Percentiles rank a stretch among this genome's conserved stretches.
Evolutionary conservation across 1,140 invertebrate species (phyloP).

Genomic region (Conus betulinus): DNA sequence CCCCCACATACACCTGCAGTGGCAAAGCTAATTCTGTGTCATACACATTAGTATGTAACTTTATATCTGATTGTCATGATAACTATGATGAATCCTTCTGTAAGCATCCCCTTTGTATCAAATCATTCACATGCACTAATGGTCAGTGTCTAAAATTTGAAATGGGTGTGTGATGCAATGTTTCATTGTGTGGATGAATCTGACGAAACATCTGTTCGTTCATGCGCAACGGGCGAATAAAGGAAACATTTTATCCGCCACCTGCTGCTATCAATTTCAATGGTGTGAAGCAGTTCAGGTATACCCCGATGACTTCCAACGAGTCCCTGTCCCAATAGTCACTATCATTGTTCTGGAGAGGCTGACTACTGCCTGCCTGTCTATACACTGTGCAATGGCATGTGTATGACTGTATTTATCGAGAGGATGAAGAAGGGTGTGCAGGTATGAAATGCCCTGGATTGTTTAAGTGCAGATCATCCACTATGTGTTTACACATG

Average conservation of each 20-base stretch:
- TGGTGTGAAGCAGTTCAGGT: not conserved
- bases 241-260: not conserved
- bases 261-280: not conserved
- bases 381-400: too few species aligned
- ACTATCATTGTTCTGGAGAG: too few species aligned
- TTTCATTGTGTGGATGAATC: not conserved
- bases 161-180: not conserved
- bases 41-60: not conserved
- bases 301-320: too few species aligned
- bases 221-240: not conserved
- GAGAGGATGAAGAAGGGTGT: not conserved
- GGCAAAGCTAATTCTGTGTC: not conserved
- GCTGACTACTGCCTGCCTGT: too few species aligned
- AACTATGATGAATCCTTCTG: not conserved
- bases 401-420: not conserved
- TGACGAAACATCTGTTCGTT: not conserved
- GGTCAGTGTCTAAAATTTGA: not conserved
- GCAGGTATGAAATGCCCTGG: not conserved
- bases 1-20: not conserved
- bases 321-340: too few species aligned
- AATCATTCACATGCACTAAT: not conserved
- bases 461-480: not conserved
- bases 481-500: not conserved
- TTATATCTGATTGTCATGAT: not conserved
- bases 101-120: not conserved